These are phyloP conservation scores for Drosophila picticornis DNA, from an alignment of 2,888 invertebrate genomes.

Conservation along the genomic window DNA sequence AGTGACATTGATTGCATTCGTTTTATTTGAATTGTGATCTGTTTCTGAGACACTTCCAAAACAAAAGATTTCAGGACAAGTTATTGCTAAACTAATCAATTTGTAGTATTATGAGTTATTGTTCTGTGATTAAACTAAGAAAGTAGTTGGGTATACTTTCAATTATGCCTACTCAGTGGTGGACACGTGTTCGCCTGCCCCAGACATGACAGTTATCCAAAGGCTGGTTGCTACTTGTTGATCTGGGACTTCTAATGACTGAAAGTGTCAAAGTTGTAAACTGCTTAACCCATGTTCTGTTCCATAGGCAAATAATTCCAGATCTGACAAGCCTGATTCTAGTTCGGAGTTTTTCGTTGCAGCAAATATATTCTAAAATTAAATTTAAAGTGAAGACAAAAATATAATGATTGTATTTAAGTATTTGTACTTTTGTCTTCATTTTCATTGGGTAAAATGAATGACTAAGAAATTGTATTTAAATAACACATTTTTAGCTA, in stretches of 20 bases:
- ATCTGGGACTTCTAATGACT: background rate
- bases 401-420: background rate
- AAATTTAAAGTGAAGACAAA: background rate
- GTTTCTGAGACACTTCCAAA: conserved; percentile 1
- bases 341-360: background rate
- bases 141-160: conserved; percentile 6
- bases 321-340: background rate
- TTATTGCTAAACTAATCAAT: background rate
- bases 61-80: conserved; percentile 9
- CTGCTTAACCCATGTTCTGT: background rate
- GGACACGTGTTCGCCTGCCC: conserved; percentile 1
- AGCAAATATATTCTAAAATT: background rate
- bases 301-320: background rate
- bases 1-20: background rate
- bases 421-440: background rate
- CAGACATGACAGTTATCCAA: background rate
- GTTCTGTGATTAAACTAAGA: background rate
- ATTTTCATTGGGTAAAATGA: background rate
- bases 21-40: background rate
- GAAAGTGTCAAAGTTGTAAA: background rate
- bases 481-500: background rate
- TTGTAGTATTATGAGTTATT: background rate
- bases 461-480: background rate
- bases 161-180: conserved; percentile 1
- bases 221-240: conserved; percentile 9